Evolutionary conservation across 2,888 invertebrate species (phyloP).

Genomic region (Cantharis lateralis): DNA sequence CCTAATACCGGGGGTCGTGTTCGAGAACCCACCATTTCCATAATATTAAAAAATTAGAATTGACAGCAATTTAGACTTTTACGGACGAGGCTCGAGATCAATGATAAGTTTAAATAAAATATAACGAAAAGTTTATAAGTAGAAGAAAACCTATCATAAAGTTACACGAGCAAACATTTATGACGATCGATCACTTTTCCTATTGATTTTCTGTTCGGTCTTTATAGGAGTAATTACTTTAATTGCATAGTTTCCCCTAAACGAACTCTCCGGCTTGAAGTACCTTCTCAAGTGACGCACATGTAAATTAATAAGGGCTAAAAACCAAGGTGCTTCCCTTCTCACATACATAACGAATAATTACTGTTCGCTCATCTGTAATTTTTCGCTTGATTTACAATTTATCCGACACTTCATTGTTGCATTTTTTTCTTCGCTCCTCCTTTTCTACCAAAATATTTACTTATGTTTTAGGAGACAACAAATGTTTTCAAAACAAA

Average conservation of each 20-base stretch:
- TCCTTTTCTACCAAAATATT: not conserved
- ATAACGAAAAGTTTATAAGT: slow-evolving; percentile 23
- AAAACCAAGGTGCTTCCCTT: slow-evolving; percentile 19
- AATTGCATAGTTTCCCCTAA: slow-evolving; percentile 37
- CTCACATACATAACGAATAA: slow-evolving; percentile 23
- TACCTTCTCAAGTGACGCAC: slow-evolving; percentile 24
- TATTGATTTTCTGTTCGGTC: slow-evolving; percentile 37
- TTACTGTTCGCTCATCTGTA: not conserved
- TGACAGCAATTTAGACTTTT: not conserved
- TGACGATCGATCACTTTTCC: slow-evolving; percentile 38
- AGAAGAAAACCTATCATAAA: slow-evolving; percentile 25
- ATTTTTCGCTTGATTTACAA: not conserved
- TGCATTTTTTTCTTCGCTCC: not conserved
- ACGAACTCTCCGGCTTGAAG: slow-evolving; percentile 22
- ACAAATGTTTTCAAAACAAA: not conserved
- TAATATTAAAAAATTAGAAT: not conserved
- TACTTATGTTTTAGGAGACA: not conserved
- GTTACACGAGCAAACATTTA: slow-evolving; percentile 36
- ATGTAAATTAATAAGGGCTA: slow-evolving; percentile 28
- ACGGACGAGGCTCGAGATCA: not conserved
- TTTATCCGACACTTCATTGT: not conserved
- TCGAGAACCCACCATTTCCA: not conserved
- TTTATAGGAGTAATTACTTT: slow-evolving; percentile 41
- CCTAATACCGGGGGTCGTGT: not conserved
- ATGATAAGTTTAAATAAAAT: slow-evolving; percentile 18